phyloP scores from a whole-genome alignment of 2,797 vertebrate species.

The Echiichthys vipera region DNA sequence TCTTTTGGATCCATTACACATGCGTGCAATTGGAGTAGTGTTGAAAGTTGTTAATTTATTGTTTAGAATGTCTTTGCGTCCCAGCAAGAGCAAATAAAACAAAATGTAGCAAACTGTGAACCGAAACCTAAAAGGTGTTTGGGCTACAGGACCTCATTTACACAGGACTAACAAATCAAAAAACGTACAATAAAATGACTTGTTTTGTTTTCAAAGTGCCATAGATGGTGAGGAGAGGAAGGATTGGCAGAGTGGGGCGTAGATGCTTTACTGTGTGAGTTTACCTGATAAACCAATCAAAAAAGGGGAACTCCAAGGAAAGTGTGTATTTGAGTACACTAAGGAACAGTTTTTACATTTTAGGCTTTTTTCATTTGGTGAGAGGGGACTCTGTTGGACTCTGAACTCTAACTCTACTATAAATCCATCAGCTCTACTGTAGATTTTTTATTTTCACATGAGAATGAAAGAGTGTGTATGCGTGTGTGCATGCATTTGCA shows the following conservation, averaged over 20 bases:
- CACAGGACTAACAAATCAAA: slow-evolving; percentile 70
- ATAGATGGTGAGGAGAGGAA: slow-evolving; percentile 81
- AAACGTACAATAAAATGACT: slow-evolving; percentile 52
- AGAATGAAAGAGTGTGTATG: slow-evolving; percentile 35
- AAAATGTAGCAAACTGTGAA: slow-evolving; percentile 84
- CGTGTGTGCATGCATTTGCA: slow-evolving; percentile 47
- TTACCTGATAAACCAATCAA: slow-evolving; percentile 82
- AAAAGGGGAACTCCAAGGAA: slow-evolving; percentile 75
- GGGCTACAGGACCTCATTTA: slow-evolving; percentile 75
- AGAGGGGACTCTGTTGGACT: slow-evolving; percentile 74
- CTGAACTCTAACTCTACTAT: slow-evolving; percentile 73
- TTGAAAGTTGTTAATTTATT: slow-evolving; percentile 80
- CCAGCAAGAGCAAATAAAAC: slow-evolving; percentile 77
- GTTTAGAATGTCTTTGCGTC: slow-evolving; percentile 84
- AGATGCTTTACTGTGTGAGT: slow-evolving; percentile 80
- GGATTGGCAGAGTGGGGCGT: slow-evolving; percentile 72
- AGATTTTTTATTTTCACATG: slow-evolving; percentile 46
- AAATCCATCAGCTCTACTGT: slow-evolving; percentile 58
- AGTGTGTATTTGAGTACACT: slow-evolving; percentile 77
- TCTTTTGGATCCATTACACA: slow-evolving; percentile 77
- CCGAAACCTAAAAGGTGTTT: slow-evolving; percentile 74
- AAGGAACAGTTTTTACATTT: slow-evolving; percentile 72
- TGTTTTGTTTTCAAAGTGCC: slow-evolving; percentile 85
- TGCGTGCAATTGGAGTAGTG: slow-evolving; percentile 74
- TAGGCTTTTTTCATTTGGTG: slow-evolving; percentile 71